Percentiles rank a stretch among this genome's conserved stretches.
phyloP scores from a whole-genome alignment of 1,140 invertebrate genomes.

The Caenorhabditis brenneri region DNA sequence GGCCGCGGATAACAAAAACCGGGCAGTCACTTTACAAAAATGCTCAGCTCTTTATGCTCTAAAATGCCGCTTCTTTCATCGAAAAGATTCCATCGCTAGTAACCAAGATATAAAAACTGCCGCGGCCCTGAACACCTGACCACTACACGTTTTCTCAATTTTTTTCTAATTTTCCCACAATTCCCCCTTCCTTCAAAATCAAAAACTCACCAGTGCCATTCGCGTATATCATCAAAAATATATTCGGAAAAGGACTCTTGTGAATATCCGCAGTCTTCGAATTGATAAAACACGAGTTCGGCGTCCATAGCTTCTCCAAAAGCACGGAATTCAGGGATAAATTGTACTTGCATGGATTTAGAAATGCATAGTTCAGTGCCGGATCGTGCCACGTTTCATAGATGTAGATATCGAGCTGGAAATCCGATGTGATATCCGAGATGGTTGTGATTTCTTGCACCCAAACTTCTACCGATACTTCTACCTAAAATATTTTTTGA shows the following conservation, averaged over 20 bases:
- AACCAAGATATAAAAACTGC: no score
- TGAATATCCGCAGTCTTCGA: slow-evolving; percentile 69
- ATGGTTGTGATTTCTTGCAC: slow-evolving; percentile 71
- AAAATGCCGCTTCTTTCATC: no score
- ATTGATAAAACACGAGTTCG: slow-evolving; percentile 70
- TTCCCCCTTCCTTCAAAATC: no score
- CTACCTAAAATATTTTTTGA: slow-evolving; percentile 46
- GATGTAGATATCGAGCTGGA: slow-evolving; percentile 71
- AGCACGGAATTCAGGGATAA: slow-evolving; percentile 64
- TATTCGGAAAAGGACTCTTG: slow-evolving; percentile 65
- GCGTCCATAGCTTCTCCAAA: slow-evolving; percentile 67
- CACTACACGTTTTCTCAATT: no score
- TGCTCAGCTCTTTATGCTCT: no score
- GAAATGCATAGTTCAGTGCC: slow-evolving; percentile 64
- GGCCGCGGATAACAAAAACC: no score
- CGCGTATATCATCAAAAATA: slow-evolving; percentile 70
- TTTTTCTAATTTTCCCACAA: no score
- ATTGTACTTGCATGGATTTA: slow-evolving; percentile 68
- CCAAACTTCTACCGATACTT: slow-evolving; percentile 69
- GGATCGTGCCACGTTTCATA: slow-evolving; percentile 68
- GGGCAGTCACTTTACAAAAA: no score
- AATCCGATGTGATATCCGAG: slow-evolving; percentile 70
- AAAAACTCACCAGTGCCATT: slow-evolving; percentile 66
- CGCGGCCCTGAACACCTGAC: no score
- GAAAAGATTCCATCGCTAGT: no score